Evolutionary conservation across 37 sponge, comb jelly and placozoan genomes (phyloP), one percentile per base, ranked within the genome.

Genomic region (Chondrosia reniformis): DNA sequence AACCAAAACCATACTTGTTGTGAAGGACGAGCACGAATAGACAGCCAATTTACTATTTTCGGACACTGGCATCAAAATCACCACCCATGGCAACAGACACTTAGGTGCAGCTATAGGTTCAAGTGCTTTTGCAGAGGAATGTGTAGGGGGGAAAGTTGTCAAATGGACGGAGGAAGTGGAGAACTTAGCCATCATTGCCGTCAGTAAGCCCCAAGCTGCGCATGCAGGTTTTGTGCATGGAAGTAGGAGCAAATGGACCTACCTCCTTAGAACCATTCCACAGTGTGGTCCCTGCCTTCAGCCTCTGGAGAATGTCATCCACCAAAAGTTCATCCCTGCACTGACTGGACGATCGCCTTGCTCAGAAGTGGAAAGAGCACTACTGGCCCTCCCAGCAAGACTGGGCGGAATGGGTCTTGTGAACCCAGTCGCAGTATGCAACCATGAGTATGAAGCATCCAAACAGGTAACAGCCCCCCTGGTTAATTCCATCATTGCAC

Each of bases 151-250:
- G 72, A 69, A 69, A 40, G 72, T 69, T 2, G 10, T n/a, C 24
- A 44, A 69, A 34, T 69, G 72, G 72, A 69, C 1, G n/a, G 72
- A 69, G 43, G 72, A 69, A 69, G 43, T 69, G 40, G 72, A 69
- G 43, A 69, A 40, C 25, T 69, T 69, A 40, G 72, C 72, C 41
- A 40, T 40, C 3, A 25, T 69, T 37, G 72, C 72, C 5, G 72
- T 31, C 32, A 69, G 72, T 40, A 41, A 69, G 43, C 72, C 72
- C 36, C 72, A 69, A 21, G 72, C 72, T 9, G 72, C 72, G n/a
- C 36, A 69, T 69, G 72, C 72, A 31, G 72, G 44, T 6, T 69
- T 4, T 69, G 43, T 32, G 28, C 56, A 75, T 69, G 72, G 72
- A 69, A 69, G 37, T 17, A 69, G 36, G 43, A 31, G 42, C 43